Evolutionary conservation across 2,888 invertebrate species (phyloP), one percentile per base, ranked within the genome.

Genomic region (Bellardia bayeri): DNA sequence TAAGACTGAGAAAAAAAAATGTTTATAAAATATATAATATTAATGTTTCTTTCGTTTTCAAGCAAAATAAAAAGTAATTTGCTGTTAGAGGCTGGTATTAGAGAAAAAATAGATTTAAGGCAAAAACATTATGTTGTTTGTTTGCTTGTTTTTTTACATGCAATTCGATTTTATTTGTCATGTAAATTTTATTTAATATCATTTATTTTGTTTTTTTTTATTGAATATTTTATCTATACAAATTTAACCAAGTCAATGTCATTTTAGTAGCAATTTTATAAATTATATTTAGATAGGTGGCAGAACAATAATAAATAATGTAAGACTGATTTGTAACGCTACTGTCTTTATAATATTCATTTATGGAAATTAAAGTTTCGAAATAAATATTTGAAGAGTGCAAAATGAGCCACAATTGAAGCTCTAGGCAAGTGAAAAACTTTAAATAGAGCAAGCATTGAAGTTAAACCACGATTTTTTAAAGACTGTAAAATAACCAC

Each of bases 91-190:
- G n/a, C 42, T 64, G 40, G 54, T 54, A 49, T 30, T 58, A 51
- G 5, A 51, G 16, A 13, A 23, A 56, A 54, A n/a, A 54, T 16
- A 16, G 42, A 2, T 7, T 45, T 45, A 45, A 9, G 11, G 2
- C 13, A 23, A 7, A 16, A 37, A 3, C 8, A 49, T 45, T 30
- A 45, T 45, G 11, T 9, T 45, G 11, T 9, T 45, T 45, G 8
- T 45, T 45, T n/a, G 3, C 0, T 3, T 66, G 2, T 40, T 64
- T 51, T 51, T 37, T 64, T 37, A 16, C 2, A 7, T 40, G n/a
- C 16, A 64, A 71, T 56, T 80, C 54, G 30, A 58, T 63, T 85
- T 74, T 69, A 71, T 69, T 85, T 85, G 69, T 75, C 54, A 75
- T 80, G 68, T 63, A 30, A 85, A 71, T 78, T 66, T 69, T 42